Evolutionary conservation across 2,113 vertebrate species (phyloP), one percentile per base, ranked within the genome.

Genomic region (Microcebus lehilahytsara): DNA sequence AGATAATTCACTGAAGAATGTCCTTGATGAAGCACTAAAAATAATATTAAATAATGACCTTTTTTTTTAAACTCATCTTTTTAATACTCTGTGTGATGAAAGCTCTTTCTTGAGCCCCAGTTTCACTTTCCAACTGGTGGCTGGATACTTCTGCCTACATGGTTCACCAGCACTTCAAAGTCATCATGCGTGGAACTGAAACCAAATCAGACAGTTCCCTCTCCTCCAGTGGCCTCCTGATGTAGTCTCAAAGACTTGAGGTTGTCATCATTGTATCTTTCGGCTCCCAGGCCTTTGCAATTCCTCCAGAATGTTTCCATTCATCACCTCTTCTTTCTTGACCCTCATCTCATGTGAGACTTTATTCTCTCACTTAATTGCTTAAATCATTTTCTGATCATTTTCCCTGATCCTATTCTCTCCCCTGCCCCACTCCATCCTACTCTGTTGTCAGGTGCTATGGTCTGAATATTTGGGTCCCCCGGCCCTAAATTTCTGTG

Each of bases 31-130:
- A 95, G 62, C 64, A 66, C 64, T 77, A 56, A 89, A 93, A 96
- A 79, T 91, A 80, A 86, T 84, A 67, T 85, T 94, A 80, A 86
- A 79, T 90, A 49, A 81, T 96, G 79, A 75, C 92, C 86, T 22
- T 22, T 58, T 56, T 22, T 22, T 58, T 56, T 32, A 74, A 8
- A 66, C 40, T 30, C 40, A 34, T 93, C 87, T 85, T 88, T 51
- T 78, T 71, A 86, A 81, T 85, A 93, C 53, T 89, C 67, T 86
- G 49, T 88, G 62, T 60, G 80, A 75, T 64, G 51, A 89, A 85
- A 53, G 6, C 25, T 83, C 56, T 62, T 74, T 53, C 60, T 72
- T 49, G 22, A 72, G 16, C 4, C 64, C 72, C n/a, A 20, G 25
- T 32, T 20, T 91, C 32, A 86, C n/a, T 67, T 85, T 64, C 51